Conservation (phyloP, 2,113 vertebrate species). For the Sphyrna mokarran region DNA sequence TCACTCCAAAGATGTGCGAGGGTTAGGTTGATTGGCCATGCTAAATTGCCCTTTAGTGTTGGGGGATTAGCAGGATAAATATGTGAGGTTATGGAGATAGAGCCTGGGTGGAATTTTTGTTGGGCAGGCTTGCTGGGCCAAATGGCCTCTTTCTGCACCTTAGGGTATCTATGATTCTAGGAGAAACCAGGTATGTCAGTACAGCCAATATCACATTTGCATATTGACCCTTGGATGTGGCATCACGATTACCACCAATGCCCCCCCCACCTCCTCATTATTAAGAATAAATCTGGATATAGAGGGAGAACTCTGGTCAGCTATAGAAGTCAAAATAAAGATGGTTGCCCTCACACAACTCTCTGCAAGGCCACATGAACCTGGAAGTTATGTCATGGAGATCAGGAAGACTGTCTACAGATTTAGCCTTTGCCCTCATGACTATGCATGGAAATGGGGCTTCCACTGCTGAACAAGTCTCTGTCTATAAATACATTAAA, state of each 20-base stretch:
- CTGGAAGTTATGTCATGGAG: not conserved
- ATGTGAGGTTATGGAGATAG: no score
- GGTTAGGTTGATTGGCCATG: no score
- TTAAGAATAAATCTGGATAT: not conserved
- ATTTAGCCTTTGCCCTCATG: not conserved
- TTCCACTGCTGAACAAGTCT: not conserved
- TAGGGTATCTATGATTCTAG: not conserved
- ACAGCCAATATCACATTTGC: not conserved
- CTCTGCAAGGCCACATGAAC: no score
- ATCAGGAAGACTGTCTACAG: not conserved
- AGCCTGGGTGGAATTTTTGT: no score
- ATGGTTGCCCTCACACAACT: not conserved
- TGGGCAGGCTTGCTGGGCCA: no score
- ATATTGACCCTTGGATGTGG: not conserved
- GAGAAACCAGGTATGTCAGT: not conserved
- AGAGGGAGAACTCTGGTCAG: not conserved
- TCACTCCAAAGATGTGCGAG: no score
- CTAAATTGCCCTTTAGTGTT: no score
- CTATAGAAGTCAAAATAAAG: not conserved
- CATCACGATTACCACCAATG: not conserved
- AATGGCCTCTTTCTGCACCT: no score
- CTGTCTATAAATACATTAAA: not conserved
- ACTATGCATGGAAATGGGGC: not conserved
- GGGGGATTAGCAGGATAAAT: no score
- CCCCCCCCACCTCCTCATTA: no score